A percentile compares a stretch with the other conserved stretches of the same genome.
These are phyloP conservation scores for Apostichopus leukothele DNA, from an alignment of 53 echinoderm and acorn worm species.

Conservation along the genomic window DNA sequence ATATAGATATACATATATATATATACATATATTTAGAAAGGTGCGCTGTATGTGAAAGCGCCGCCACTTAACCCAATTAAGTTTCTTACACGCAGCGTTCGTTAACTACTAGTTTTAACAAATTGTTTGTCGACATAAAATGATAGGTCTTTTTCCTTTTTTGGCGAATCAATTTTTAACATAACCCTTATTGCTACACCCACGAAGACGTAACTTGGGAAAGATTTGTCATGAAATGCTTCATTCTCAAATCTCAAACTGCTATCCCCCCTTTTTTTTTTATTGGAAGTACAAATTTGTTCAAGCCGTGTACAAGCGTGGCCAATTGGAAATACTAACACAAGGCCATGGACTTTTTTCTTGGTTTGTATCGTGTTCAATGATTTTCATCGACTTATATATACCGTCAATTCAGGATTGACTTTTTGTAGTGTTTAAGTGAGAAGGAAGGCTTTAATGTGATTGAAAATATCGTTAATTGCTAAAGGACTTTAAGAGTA, in stretches of 20 bases:
- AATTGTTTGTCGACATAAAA: constrained; percentile 39
- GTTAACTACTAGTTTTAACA: constrained; percentile 41
- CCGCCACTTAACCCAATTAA: constrained; percentile 46
- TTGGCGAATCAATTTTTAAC: constrained; percentile 17
- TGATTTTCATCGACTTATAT: background rate
- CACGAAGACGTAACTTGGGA: background rate
- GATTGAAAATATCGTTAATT: constrained; percentile 29
- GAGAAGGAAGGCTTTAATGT: constrained; percentile 15
- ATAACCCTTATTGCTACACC: background rate
- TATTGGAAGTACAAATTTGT: constrained; percentile 43
- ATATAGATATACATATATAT: background rate
- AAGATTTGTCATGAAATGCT: constrained; percentile 5
- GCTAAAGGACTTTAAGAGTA: background rate
- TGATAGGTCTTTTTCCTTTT: constrained; percentile 24
- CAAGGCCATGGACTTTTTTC: background rate
- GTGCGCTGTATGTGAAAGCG: constrained; percentile 6
- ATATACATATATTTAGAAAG: background rate
- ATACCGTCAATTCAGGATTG: no score
- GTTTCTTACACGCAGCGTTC: background rate
- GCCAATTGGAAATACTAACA: constrained; percentile 47
- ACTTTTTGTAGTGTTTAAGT: constrained; percentile 31
- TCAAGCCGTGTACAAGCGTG: constrained; percentile 40
- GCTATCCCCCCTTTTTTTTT: background rate
- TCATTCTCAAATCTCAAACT: background rate
- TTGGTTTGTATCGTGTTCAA: background rate